phyloP scores from a whole-genome alignment of 2,113 vertebrate species.

The Tonatia bakeri region DNA sequence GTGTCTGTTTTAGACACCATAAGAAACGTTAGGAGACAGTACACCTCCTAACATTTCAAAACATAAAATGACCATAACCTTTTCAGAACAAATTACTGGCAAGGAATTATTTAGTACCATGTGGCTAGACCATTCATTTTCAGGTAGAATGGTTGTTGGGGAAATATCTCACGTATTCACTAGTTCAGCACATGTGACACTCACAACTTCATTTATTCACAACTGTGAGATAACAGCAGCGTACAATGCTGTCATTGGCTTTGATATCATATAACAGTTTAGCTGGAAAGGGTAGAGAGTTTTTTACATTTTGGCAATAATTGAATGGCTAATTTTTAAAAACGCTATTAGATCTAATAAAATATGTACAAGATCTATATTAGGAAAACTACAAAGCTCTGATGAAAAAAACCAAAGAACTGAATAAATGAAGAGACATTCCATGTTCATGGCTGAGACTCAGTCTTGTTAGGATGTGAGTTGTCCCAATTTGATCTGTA shows the following conservation, averaged over 20 bases:
- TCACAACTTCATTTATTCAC: constrained; percentile 1
- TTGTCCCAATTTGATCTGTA: not conserved
- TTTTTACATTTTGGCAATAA: not conserved
- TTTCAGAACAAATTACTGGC: not conserved
- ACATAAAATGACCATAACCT: not conserved
- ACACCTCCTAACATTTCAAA: not conserved
- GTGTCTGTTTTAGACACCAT: not conserved
- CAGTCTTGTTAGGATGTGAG: not conserved
- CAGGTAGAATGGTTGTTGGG: not conserved
- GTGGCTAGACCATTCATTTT: not conserved
- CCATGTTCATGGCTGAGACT: too few relatives aligned
- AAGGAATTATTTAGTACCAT: not conserved
- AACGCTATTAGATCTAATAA: not conserved
- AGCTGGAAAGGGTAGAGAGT: not conserved
- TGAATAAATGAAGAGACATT: too few relatives aligned
- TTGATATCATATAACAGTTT: not conserved
- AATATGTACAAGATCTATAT: not conserved
- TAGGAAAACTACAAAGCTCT: not conserved
- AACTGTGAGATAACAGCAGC: not conserved
- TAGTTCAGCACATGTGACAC: not conserved
- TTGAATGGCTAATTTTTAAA: not conserved
- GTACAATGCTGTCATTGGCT: not conserved
- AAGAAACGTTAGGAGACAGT: too few relatives aligned
- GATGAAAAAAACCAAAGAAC: not conserved
- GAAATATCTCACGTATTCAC: not conserved